Percentiles rank a stretch among this genome's conserved stretches.
Conservation (phyloP, 1,140 invertebrate genomes). For the Phocides pigmalion region DNA sequence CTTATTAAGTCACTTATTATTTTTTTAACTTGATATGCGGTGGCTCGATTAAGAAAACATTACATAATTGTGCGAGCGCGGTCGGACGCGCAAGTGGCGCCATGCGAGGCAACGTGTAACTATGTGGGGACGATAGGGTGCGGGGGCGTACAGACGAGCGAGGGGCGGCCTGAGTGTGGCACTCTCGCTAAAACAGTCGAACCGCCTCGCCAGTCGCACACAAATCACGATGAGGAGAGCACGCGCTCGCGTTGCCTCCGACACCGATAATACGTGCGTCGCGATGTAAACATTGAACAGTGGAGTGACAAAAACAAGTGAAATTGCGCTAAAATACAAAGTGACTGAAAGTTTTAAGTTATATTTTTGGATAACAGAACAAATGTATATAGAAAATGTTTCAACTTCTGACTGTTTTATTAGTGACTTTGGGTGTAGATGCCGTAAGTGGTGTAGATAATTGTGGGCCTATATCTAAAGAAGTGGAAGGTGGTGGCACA, state of each 20-base stretch:
- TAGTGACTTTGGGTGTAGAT: slow-evolving; percentile 77
- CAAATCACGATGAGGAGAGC: slow-evolving; percentile 66
- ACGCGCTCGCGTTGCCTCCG: slow-evolving; percentile 61
- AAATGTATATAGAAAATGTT: slow-evolving; percentile 80
- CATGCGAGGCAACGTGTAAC: slow-evolving; percentile 74
- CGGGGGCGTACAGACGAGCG: slow-evolving; percentile 57
- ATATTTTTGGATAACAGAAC: slow-evolving; percentile 49
- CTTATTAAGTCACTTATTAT: slow-evolving; percentile 45
- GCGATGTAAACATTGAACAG: slow-evolving; percentile 73
- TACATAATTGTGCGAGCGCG: slow-evolving; percentile 80
- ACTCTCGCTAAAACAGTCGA: slow-evolving; percentile 64
- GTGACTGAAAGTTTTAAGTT: slow-evolving; percentile 48
- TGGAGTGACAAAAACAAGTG: slow-evolving; percentile 60
- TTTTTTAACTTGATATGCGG: slow-evolving; percentile 60
- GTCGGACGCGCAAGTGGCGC: slow-evolving; percentile 74
- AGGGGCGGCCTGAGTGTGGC: slow-evolving; percentile 58
- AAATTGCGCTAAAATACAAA: slow-evolving; percentile 47
- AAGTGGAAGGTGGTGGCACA: slow-evolving; percentile 79
- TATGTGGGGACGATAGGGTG: slow-evolving; percentile 67
- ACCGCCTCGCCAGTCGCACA: slow-evolving; percentile 67
- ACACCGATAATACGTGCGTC: slow-evolving; percentile 58
- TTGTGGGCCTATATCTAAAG: slow-evolving; percentile 52
- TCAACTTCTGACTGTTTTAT: slow-evolving; percentile 77
- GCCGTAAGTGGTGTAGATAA: slow-evolving; percentile 69
- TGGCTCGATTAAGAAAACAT: slow-evolving; percentile 81